A percentile compares a stretch with the other conserved stretches of the same genome.
Conservation (phyloP, 2,113 vertebrate genomes). For the Eira barbara region DNA sequence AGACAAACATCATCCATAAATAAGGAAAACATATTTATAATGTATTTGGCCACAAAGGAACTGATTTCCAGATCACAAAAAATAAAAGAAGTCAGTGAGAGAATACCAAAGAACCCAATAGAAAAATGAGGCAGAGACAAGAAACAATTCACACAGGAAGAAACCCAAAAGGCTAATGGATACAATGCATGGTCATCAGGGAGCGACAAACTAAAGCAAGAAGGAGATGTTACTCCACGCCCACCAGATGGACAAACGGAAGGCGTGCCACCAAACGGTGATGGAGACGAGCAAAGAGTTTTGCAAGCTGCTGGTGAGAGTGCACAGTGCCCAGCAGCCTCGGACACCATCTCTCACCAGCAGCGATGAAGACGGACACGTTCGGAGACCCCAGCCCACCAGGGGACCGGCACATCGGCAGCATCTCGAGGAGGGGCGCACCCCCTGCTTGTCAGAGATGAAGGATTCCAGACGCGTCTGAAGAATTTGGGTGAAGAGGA, state of each 20-base stretch:
- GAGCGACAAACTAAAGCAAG: not conserved
- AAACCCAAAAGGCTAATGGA: not conserved
- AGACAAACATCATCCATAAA: not conserved
- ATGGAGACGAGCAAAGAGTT: too few species aligned
- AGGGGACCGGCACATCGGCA: not conserved
- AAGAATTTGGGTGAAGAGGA: not conserved
- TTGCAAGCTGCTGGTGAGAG: fast-evolving
- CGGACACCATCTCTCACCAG: not conserved
- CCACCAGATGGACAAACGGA: fast-evolving
- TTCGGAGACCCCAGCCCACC: not conserved
- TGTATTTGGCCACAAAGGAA: not conserved
- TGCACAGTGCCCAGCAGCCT: fast-evolving
- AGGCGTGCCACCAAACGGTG: fast-evolving
- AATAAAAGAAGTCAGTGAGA: not conserved
- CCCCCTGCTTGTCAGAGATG: not conserved
- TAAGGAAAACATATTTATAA: not conserved
- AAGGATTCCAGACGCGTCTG: not conserved
- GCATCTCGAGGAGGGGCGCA: not conserved
- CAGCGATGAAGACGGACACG: fast-evolving
- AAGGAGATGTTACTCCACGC: too few species aligned
- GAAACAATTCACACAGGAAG: not conserved
- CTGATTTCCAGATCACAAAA: not conserved
- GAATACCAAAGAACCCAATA: not conserved
- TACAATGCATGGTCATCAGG: not conserved
- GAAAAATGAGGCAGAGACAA: not conserved